Base-by-base conservation (phyloP, 2,888 invertebrate genomes). In the Teleogryllus oceanicus region DNA sequence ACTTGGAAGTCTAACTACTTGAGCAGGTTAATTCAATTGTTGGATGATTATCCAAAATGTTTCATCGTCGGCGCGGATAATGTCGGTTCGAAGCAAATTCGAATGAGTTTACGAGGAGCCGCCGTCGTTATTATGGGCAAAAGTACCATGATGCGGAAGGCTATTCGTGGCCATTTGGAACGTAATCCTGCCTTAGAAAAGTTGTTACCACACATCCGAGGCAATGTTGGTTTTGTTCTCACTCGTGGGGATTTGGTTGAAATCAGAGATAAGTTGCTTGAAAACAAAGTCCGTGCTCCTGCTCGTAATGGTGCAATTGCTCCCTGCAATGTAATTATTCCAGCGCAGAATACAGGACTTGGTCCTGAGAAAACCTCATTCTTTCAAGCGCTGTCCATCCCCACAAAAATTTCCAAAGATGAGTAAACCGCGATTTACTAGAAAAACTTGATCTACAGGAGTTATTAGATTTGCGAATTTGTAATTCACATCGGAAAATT, bases 121-220 rank as follows among this genome's bases (percentile, higher is more conserved):
- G 98, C 96, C 83, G 94, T 96, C 82, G 94, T 97, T 76, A 92
- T 99, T 85, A 99, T 99, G 99, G 99, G 99, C 82, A 99, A 99
- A 89, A 99, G 99, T 90, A 99, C 99, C 86, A 99, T 99, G 99
- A 99, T 99, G 95, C 93, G 99, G 83, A 99, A 99, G 88, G 99
- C 99, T 80, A 99, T 99, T 88, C 94, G 96, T 85, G 98, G 98
- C 80, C 98, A 99, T 87, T 88, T 99, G 84, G 97, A 98, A 86
- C 94, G 95, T 87, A 99, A 98, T 87, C 95, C 96, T 3, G 92
- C 94, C 37, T 90, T 99, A 84, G 99, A 99, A 89, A 98, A 96
- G 90, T 88, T 99, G 83, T 88, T 99, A 85, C 96, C 98, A 0
- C 96, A 98, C 89, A 97, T 99, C 88, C 94, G 94, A 87, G 97